Evolutionary conservation across 1,140 invertebrate genomes (phyloP).

Genomic region (Tribolium castaneum): DNA sequence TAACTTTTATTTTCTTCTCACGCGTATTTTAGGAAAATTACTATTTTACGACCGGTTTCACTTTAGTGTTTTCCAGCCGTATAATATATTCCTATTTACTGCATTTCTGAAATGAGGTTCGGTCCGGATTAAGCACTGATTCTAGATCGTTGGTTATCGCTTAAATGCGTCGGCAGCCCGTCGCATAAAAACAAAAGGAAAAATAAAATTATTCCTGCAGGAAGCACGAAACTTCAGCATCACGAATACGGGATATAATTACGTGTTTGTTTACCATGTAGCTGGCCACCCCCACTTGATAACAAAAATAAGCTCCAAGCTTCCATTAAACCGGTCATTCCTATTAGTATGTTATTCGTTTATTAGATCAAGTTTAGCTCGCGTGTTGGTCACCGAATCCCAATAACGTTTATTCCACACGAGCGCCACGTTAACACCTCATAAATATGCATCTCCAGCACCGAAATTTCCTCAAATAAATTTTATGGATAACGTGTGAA

Average conservation of each 20-base stretch:
- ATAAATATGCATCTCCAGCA: conserved; percentile 24
- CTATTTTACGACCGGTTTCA: not conserved
- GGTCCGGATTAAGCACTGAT: not conserved
- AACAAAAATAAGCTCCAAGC: conserved; percentile 21
- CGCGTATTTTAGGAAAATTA: not conserved
- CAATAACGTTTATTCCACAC: conserved; percentile 32
- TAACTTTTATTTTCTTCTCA: not conserved
- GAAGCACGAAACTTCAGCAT: conserved; percentile 12
- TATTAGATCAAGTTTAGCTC: conserved; percentile 18
- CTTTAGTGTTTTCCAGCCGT: not conserved
- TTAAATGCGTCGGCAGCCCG: not conserved
- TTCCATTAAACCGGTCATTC: conserved; percentile 11
- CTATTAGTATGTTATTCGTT: conserved; percentile 8
- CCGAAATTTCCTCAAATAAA: conserved; percentile 20
- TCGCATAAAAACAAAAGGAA: conserved; percentile 24
- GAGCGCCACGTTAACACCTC: conserved; percentile 22
- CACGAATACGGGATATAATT: conserved; percentile 31
- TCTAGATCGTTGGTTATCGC: conserved; percentile 9
- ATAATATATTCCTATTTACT: not conserved
- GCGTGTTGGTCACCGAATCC: conserved; percentile 28
- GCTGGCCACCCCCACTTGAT: conserved; percentile 15
- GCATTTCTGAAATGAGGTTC: not conserved
- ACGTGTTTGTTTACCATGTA: conserved; percentile 28
- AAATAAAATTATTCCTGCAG: conserved; percentile 11
- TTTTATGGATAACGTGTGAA: conserved; percentile 19